Conservation (phyloP, 2,797 vertebrate genomes). For the Crenuchus spilurus region DNA sequence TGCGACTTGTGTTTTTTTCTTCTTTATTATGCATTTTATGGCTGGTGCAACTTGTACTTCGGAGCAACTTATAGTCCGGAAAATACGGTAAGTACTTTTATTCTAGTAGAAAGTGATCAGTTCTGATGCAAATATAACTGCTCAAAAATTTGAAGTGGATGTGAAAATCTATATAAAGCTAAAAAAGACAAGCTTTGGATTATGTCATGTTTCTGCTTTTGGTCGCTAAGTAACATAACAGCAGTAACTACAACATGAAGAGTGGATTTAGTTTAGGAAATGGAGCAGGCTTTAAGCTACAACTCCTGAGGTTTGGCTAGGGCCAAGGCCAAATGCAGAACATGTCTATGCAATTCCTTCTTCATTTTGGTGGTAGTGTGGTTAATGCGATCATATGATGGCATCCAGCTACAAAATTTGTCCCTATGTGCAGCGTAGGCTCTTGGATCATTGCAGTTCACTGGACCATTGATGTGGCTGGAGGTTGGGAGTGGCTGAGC, state of each 20-base stretch:
- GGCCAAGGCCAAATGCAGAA: neutral
- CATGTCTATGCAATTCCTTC: neutral
- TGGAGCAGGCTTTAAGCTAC: conserved; percentile 11
- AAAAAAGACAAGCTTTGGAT: conserved; percentile 17
- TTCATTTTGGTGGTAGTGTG: conserved; percentile 9
- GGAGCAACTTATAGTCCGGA: too few relatives aligned
- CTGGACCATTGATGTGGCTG: conserved; percentile 44
- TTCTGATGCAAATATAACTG: conserved; percentile 35
- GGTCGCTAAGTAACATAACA: conserved; percentile 49
- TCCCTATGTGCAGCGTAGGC: neutral
- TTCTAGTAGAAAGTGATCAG: conserved; percentile 21
- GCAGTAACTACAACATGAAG: conserved; percentile 34
- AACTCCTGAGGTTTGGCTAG: conserved; percentile 1
- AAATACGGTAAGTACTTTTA: too few relatives aligned
- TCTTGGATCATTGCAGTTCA: neutral
- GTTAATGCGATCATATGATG: conserved; percentile 24
- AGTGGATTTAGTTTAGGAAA: conserved; percentile 44
- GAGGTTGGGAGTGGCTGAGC: conserved; percentile 28
- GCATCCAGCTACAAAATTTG: conserved; percentile 23
- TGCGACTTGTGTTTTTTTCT: too few relatives aligned
- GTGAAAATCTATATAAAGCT: conserved; percentile 32
- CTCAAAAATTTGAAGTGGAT: conserved; percentile 25
- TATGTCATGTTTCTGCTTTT: conserved; percentile 9
- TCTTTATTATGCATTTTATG: too few relatives aligned
- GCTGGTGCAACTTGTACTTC: too few relatives aligned